Conservation (phyloP, 2,113 vertebrate species). For the Mesembrinibis cayennensis region DNA sequence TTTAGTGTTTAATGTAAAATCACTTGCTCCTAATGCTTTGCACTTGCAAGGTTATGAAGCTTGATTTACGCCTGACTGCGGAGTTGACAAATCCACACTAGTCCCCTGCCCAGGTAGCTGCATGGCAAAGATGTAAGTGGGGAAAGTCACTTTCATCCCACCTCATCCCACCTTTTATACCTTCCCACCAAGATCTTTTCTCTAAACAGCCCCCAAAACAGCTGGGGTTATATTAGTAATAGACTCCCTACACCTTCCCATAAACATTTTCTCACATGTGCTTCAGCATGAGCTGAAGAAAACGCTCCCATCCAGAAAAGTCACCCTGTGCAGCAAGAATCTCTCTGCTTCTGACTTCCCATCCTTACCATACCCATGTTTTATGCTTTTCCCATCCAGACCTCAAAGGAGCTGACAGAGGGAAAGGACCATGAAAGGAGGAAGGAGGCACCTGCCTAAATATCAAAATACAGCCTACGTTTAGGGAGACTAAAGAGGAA, state of each 20-base stretch:
- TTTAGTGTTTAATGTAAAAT: slow-evolving; percentile 57
- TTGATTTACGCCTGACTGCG: neutral
- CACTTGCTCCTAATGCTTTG: slow-evolving; percentile 21
- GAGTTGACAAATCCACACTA: neutral
- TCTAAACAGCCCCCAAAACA: neutral
- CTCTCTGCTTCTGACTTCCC: neutral
- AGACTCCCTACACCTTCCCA: neutral
- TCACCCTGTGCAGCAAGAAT: neutral
- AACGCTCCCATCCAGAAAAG: neutral
- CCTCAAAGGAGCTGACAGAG: accelerated
- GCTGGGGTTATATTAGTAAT: neutral
- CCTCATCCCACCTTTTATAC: neutral
- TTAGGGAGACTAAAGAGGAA: neutral
- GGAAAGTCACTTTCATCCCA: neutral
- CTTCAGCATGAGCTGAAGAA: neutral
- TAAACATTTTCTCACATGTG: neutral
- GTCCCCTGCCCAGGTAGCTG: neutral
- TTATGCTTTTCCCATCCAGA: neutral
- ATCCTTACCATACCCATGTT: neutral
- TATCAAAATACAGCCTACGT: accelerated
- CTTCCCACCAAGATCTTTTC: neutral
- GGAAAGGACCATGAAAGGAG: neutral
- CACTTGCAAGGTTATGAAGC: neutral
- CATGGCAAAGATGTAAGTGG: neutral
- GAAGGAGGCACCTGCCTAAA: neutral